Evolutionary conservation across 2,797 vertebrate species (phyloP).

Genomic region (Denticeps clupeoides): DNA sequence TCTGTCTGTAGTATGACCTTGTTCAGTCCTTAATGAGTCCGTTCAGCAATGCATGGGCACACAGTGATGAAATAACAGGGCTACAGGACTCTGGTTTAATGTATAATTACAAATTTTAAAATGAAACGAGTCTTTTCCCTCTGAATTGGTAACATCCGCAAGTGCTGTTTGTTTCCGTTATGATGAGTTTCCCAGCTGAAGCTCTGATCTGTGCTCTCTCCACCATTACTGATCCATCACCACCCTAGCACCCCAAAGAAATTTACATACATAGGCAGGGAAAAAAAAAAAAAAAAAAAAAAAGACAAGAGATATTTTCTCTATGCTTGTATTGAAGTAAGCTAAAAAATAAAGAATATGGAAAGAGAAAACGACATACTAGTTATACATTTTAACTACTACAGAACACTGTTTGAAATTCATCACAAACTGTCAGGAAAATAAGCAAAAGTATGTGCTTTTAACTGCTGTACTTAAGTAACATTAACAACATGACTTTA

Average conservation of each 20-base stretch:
- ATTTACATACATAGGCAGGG: slow-evolving; percentile 19
- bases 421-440: slow-evolving; percentile 26
- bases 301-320: slow-evolving; percentile 20
- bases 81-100: slow-evolving; percentile 36
- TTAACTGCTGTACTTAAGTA: slow-evolving; percentile 31
- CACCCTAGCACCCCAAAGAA: slow-evolving; percentile 13
- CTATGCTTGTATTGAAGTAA: slow-evolving; percentile 31
- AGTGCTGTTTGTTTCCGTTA: slow-evolving; percentile 26
- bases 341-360: slow-evolving; percentile 7
- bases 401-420: slow-evolving; percentile 25
- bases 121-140: slow-evolving; percentile 40
- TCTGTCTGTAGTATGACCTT: slow-evolving; percentile 23
- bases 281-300: slow-evolving; percentile 15
- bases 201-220: slow-evolving; percentile 9
- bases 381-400: slow-evolving; percentile 26
- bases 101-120: slow-evolving; percentile 36
- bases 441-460: slow-evolving; percentile 34
- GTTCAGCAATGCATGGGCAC: slow-evolving; percentile 31
- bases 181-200: slow-evolving; percentile 12
- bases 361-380: slow-evolving; percentile 15
- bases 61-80: slow-evolving; percentile 37
- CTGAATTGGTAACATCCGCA: slow-evolving; percentile 24
- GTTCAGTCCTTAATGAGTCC: slow-evolving; percentile 20
- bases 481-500: slow-evolving; percentile 27
- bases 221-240: slow-evolving; percentile 5